Base-by-base conservation (phyloP, 2,888 invertebrate species). In the Drosophila heteroneura region DNA sequence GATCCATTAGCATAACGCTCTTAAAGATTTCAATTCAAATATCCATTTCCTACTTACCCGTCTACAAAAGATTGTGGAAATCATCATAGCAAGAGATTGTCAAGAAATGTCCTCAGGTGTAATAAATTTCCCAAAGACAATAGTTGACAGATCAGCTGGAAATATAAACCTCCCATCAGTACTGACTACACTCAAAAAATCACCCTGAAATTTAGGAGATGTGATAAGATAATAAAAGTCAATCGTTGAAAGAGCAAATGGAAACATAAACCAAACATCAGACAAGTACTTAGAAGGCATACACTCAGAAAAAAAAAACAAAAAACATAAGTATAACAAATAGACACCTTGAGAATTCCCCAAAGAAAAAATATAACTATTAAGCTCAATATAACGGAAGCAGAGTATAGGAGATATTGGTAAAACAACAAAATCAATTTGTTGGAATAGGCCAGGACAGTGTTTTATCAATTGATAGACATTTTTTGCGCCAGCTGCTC, bases 381-480 rank as follows among this genome's bases (percentile, higher is more conserved):
- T 37, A 37, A 64, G 44, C 30, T 58, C 63, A 58, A 80, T 61
- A 68, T 64, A 57, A 68, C 33, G 37, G 41, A 33, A 51, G 63
- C 19, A 19, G 57, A 28, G 14, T 26, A 35, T 22, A 1, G 57
- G 2, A 28, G 30, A 39, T 28, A 51, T 64, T 51, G 35, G 53
- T 12, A 56, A 16, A 56, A 60, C 44, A 68, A 37, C 62, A 63
- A 82, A 79, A 88, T 79, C 85, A 79, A 84, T 84, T 90, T 87
- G 70, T 70, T 54, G 73, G 47, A 30, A n/a, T 9, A 66, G 26
- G 70, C 35, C 75, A 51, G 74, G 41, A 73, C 60, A 62, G 69
- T 60, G 69, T 66, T 85, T 85, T 88, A 89, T 89, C 89, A 83
- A 81, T 89, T 68, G 81, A 69, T 71, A 73, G 69, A 54, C 32